Conservation (phyloP, 2,888 invertebrate species). For the Chymomyza caudatula region DNA sequence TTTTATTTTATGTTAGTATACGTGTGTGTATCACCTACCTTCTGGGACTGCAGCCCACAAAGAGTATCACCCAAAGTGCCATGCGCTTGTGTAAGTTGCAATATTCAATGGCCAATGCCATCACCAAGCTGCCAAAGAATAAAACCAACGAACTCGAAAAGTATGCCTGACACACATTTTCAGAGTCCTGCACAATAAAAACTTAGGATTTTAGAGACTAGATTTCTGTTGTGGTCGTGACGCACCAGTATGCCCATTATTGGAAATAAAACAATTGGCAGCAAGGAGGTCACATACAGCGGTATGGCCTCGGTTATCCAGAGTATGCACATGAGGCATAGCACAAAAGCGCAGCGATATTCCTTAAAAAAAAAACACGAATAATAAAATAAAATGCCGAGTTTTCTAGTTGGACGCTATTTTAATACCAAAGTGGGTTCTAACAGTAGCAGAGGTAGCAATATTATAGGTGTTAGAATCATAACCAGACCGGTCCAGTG, state of each 20-base stretch:
- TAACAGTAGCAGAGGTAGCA: constrained; percentile 23
- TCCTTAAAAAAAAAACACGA: constrained; percentile 74
- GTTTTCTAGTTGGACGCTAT: not conserved
- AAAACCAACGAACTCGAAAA: constrained; percentile 89
- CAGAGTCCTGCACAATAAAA: constrained; percentile 53
- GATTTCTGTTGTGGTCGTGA: constrained; percentile 6
- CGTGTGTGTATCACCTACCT: constrained; percentile 75
- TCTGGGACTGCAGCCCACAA: constrained; percentile 84
- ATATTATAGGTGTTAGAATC: constrained; percentile 13
- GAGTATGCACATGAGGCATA: constrained; percentile 86
- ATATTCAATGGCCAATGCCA: constrained; percentile 92
- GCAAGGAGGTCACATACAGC: constrained; percentile 86
- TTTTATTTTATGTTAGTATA: not conserved
- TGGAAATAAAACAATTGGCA: constrained; percentile 88
- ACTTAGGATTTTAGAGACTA: not conserved
- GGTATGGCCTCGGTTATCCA: constrained; percentile 90
- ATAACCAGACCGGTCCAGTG: constrained; percentile 19
- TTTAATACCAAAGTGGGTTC: constrained; percentile 22
- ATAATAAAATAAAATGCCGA: not conserved
- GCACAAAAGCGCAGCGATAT: constrained; percentile 86
- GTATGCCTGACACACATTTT: constrained; percentile 83
- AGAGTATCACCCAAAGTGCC: constrained; percentile 87
- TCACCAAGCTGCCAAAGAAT: constrained; percentile 91
- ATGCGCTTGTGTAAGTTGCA: constrained; percentile 91
- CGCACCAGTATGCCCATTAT: constrained; percentile 84